Percentiles rank a stretch among this genome's conserved stretches.
Conservation (phyloP, 2,797 vertebrate genomes). For the Amphiprion clarkii region DNA sequence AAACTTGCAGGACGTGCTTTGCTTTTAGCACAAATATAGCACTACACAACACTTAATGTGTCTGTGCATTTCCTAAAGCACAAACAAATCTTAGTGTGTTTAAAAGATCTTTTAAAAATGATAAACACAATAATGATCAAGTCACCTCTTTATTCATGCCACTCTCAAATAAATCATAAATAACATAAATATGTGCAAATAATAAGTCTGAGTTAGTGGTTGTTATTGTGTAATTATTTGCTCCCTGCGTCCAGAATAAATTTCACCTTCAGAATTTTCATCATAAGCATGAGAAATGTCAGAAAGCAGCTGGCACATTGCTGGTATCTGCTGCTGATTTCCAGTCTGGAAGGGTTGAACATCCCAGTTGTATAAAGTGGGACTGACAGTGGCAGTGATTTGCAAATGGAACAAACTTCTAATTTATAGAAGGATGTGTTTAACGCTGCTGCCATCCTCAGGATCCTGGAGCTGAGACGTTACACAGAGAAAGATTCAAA, state of each 20-base stretch:
- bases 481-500: slow-evolving; percentile 18
- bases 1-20: neutral
- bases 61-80: neutral
- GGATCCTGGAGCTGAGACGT: slow-evolving; percentile 16
- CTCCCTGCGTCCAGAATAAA: slow-evolving; percentile 2
- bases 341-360: slow-evolving; percentile 30
- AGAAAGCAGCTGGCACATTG: slow-evolving; percentile 33
- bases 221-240: slow-evolving; percentile 6
- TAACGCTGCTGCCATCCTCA: slow-evolving; percentile 45
- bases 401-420: slow-evolving; percentile 78
- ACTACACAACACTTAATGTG: neutral
- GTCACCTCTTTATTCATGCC: neutral
- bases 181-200: neutral
- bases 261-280: slow-evolving; percentile 13
- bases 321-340: slow-evolving; percentile 22
- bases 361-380: slow-evolving; percentile 61
- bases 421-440: slow-evolving; percentile 68
- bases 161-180: slow-evolving; percentile 1
- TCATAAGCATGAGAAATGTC: slow-evolving; percentile 13
- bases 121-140: neutral
- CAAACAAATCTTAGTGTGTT: neutral
- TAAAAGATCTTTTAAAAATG: neutral
- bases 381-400: slow-evolving; percentile 69
- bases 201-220: neutral
- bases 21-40: neutral